Evolutionary conservation across 2,113 vertebrate genomes (phyloP).

Genomic region (Plecotus auritus): DNA sequence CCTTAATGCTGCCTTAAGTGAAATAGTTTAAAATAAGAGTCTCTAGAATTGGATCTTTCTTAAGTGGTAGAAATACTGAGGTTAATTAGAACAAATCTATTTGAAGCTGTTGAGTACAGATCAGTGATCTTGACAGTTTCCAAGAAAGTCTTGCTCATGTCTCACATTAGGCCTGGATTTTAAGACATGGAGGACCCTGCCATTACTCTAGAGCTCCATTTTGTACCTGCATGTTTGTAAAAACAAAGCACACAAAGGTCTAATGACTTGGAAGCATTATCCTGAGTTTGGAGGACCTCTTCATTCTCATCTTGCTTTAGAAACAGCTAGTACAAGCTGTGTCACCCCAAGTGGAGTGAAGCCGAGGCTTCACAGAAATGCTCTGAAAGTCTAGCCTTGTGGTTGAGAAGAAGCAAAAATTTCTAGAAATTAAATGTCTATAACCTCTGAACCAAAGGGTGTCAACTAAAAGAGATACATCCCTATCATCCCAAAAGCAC

Average conservation of each 20-base stretch:
- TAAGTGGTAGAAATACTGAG: conserved; percentile 38
- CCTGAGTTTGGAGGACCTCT: neutral
- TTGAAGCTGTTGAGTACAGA: conserved; percentile 40
- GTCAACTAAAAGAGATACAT: neutral
- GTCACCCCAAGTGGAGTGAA: neutral
- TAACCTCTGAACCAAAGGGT: neutral
- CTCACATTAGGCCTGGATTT: neutral
- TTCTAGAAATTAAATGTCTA: neutral
- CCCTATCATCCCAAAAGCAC: neutral
- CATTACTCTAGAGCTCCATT: neutral
- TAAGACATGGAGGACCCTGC: neutral
- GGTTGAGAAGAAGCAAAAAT: neutral
- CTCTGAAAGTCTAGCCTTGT: neutral
- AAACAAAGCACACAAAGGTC: neutral
- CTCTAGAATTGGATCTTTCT: conserved; percentile 27
- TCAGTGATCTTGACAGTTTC: conserved; percentile 24
- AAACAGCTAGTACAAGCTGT: neutral
- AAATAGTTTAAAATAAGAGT: conserved; percentile 56
- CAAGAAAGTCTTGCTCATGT: neutral
- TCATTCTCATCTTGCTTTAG: neutral
- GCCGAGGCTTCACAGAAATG: neutral
- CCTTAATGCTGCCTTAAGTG: conserved; percentile 47
- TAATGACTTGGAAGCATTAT: neutral
- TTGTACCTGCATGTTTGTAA: neutral
- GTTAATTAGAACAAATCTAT: conserved; percentile 58